Conservation (phyloP, 2,888 invertebrate species). For the Erpobdella octoculata region DNA sequence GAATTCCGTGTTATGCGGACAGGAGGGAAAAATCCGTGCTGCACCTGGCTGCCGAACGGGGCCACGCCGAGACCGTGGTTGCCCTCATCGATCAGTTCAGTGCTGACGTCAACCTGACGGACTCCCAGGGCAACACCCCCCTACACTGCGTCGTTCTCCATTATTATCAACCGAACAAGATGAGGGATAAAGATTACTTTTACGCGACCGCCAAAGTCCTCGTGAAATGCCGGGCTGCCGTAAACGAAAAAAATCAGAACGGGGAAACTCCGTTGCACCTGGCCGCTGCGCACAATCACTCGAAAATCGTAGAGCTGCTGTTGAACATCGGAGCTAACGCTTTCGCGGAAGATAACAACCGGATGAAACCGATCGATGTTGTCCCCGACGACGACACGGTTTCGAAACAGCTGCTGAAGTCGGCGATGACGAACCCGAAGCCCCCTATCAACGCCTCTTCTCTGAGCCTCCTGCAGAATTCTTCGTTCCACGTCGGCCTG, state of each 20-base stretch:
- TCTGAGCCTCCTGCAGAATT: constrained; percentile 28
- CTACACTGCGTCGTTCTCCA: constrained; percentile 39
- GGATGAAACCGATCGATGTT: constrained; percentile 38
- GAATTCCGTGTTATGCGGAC: constrained; percentile 39
- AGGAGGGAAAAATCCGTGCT: constrained; percentile 38
- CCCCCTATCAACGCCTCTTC: constrained; percentile 30
- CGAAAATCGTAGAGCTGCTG: constrained; percentile 38
- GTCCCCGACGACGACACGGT: constrained; percentile 38
- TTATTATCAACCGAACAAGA: constrained; percentile 35
- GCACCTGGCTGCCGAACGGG: constrained; percentile 39
- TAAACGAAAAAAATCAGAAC: constrained; percentile 38
- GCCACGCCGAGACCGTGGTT: constrained; percentile 36
- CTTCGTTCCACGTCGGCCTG: constrained; percentile 7
- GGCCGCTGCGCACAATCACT: constrained; percentile 38
- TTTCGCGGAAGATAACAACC: constrained; percentile 38
- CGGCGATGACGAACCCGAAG: constrained; percentile 36
- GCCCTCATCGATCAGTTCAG: constrained; percentile 37
- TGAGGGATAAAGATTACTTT: constrained; percentile 40
- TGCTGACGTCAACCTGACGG: constrained; percentile 39
- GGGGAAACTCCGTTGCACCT: constrained; percentile 39
- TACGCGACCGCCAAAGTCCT: constrained; percentile 37
- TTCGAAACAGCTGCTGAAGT: constrained; percentile 39
- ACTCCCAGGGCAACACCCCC: constrained; percentile 39
- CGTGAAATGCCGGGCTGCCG: constrained; percentile 34
- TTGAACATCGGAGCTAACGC: constrained; percentile 39